Evolutionary conservation across 1,140 invertebrate genomes (phyloP), one percentile per base, ranked within the genome.

Genomic region (Oryctes rhinoceros): DNA sequence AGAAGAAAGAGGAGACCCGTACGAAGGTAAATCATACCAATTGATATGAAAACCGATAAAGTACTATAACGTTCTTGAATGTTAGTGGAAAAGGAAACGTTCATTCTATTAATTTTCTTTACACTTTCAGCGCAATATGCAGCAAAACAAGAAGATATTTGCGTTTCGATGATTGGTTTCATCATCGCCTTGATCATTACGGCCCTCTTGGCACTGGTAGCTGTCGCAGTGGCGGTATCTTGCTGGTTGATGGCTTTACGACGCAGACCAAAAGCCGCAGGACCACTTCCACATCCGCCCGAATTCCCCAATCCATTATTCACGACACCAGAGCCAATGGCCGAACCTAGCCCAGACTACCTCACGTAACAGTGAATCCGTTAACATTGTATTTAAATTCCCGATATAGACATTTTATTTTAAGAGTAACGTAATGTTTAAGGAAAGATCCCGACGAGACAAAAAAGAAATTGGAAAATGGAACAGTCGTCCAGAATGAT

Each of bases 231-330:
- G 48, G 96, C 96, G 67, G 96, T 98, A 30, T 97, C 96, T 53
- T 98, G 96, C 88, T 98, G 96, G 96, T 90, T 98, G 71, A 96
- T 98, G 92, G 96, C 96, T 80, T 97, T 97, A 89, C 90, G 96
- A 84, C 92, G 96, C 81, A 92, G 94, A 84, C 94, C 95, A 75
- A 95, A 96, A 85, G 92, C 93, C 75, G 91, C 94, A 79, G 96
- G 96, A 75, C 96, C 96, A 80, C 91, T 98, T 85, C 96, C 96
- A 82, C 96, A 98, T 90, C 96, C 96, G 77, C 94, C 96, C 82
- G 96, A 98, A 89, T 97, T 98, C 89, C 96, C 96, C 77, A 98
- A 98, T 87, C 96, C 96, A 77, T 90, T 98, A 83, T 97, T 97
- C 88, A 95, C 96, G 85, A 96, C 95, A 84, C 94, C 91, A 84